Evolutionary conservation across 2,888 invertebrate species (phyloP).

Genomic region (Leptarthrus brevirostris): DNA sequence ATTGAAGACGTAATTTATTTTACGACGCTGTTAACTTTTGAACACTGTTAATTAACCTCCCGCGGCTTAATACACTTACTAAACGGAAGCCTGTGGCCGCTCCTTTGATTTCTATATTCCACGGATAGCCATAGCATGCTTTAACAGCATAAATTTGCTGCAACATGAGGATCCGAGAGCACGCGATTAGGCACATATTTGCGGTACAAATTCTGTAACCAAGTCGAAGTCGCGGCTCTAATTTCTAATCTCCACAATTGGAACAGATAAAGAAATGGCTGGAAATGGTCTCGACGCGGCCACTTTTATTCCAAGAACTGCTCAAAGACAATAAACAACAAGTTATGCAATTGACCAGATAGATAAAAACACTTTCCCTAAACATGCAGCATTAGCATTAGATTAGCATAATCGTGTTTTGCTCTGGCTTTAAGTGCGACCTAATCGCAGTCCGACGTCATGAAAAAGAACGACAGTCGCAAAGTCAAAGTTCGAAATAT

Average conservation of each 20-base stretch:
- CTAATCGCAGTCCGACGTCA: conserved; percentile 47
- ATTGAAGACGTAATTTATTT: conserved; percentile 40
- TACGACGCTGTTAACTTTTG: conserved; percentile 35
- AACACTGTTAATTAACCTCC: conserved; percentile 39
- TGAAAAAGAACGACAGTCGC: conserved; percentile 50
- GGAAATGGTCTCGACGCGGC: conserved; percentile 41
- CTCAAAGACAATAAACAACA: conserved; percentile 50
- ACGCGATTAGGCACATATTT: conserved; percentile 33
- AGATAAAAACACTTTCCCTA: conserved; percentile 54
- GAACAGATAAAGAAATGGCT: conserved; percentile 49
- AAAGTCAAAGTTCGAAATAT: conserved; percentile 52
- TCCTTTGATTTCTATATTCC: conserved; percentile 41
- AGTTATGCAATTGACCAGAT: conserved; percentile 53
- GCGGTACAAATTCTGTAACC: conserved; percentile 3
- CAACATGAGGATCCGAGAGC: conserved; percentile 40
- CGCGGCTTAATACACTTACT: conserved; percentile 29
- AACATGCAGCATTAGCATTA: conserved; percentile 53
- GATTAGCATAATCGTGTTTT: conserved; percentile 54
- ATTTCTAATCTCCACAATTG: conserved; percentile 50
- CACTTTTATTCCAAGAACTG: conserved; percentile 48
- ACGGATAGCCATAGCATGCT: conserved; percentile 21
- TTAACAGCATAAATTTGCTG: conserved; percentile 30
- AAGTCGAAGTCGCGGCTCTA: conserved; percentile 46
- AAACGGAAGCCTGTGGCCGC: conserved; percentile 36
- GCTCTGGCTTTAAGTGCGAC: conserved; percentile 50